Conservation (phyloP, 2,113 vertebrate species). For the Macquaria ambigua region DNA sequence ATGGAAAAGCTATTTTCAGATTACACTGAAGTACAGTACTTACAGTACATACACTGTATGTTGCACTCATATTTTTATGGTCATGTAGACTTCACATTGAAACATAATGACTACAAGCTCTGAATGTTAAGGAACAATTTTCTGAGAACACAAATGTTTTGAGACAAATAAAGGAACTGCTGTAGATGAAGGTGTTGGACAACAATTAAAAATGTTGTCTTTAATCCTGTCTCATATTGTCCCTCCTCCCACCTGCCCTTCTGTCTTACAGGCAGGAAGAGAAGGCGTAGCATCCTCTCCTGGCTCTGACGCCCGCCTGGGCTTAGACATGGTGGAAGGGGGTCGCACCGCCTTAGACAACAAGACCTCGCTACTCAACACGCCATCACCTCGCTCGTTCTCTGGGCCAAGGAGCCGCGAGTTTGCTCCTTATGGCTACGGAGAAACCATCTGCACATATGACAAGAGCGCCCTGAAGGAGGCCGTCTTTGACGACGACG, state of each 20-base stretch:
- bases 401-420: slow-evolving; percentile 91
- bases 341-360: slow-evolving; percentile 96
- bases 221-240: not conserved
- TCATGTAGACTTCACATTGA: not conserved
- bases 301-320: slow-evolving; percentile 78
- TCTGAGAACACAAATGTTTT: too few relatives aligned
- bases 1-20: not conserved
- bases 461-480: slow-evolving; percentile 98
- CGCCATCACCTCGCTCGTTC: slow-evolving; percentile 93
- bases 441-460: slow-evolving; percentile 92
- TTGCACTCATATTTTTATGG: not conserved
- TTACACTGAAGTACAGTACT: too few relatives aligned
- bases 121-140: too few relatives aligned
- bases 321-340: slow-evolving; percentile 87
- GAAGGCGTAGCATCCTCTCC: slow-evolving; percentile 78
- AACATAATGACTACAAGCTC: not conserved
- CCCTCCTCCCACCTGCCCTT: not conserved
- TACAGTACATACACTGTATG: not conserved
- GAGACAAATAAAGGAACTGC: too few relatives aligned
- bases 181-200: too few relatives aligned
- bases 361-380: slow-evolving; percentile 98
- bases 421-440: slow-evolving; percentile 93
- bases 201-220: not conserved
- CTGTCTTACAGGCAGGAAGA: slow-evolving; percentile 69
- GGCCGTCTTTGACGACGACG: slow-evolving; percentile 97